Percentiles rank a stretch among this genome's conserved stretches.
These are phyloP conservation scores for Paraplagusia blochii DNA, from an alignment of 2,113 vertebrate genomes.

Conservation along the genomic window DNA sequence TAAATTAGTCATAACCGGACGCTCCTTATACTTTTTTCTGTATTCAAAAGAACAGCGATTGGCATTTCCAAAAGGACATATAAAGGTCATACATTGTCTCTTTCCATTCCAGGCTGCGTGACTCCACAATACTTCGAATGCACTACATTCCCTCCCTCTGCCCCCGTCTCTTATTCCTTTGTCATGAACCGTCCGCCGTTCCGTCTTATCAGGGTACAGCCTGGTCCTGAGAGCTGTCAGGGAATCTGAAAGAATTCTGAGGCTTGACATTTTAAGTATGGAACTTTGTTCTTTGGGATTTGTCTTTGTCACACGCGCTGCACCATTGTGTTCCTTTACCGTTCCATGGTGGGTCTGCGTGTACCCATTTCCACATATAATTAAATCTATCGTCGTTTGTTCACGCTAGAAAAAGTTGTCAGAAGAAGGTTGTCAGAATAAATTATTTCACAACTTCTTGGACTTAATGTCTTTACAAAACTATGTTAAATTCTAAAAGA, in stretches of 20 bases:
- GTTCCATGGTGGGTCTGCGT: slow-evolving; percentile 10
- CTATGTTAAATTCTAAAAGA: too few relatives aligned
- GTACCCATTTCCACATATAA: slow-evolving; percentile 32
- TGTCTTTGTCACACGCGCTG: slow-evolving; percentile 32
- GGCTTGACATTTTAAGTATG: slow-evolving; percentile 56
- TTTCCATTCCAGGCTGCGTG: slow-evolving; percentile 31
- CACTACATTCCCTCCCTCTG: slow-evolving; percentile 13
- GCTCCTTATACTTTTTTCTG: slow-evolving; percentile 22
- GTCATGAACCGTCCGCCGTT: slow-evolving; percentile 42
- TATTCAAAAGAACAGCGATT: slow-evolving; percentile 36
- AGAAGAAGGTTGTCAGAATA: too few relatives aligned
- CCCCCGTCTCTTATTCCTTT: slow-evolving; percentile 21
- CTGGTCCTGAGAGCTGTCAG: slow-evolving; percentile 27
- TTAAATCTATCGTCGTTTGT: slow-evolving; percentile 18
- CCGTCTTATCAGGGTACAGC: slow-evolving; percentile 18
- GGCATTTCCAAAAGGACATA: slow-evolving; percentile 65
- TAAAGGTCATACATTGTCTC: slow-evolving; percentile 52
- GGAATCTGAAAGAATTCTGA: slow-evolving; percentile 21
- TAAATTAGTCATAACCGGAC: slow-evolving; percentile 28
- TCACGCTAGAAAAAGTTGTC: not conserved
- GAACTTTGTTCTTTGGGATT: slow-evolving; percentile 40
- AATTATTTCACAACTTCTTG: too few relatives aligned
- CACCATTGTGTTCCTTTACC: slow-evolving; percentile 12
- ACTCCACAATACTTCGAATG: slow-evolving; percentile 27
- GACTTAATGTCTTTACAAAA: too few relatives aligned